Evolutionary conservation across 2,113 vertebrate genomes (phyloP).

Genomic region (Alethe castanea): DNA sequence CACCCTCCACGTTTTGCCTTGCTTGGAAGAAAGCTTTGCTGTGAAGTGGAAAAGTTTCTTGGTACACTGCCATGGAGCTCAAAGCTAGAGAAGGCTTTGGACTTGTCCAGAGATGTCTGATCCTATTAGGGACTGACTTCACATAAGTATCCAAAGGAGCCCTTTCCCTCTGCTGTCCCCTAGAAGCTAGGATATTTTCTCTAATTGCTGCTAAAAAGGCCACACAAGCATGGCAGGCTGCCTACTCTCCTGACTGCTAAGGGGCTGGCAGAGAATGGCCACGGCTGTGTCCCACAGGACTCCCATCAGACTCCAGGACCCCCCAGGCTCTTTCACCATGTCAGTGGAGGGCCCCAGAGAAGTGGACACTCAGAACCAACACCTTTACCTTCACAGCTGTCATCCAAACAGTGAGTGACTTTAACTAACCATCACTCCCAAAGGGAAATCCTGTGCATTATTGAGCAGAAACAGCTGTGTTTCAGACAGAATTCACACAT

Average conservation of each 20-base stretch:
- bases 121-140: not conserved
- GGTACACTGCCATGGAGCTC: not conserved
- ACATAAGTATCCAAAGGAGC: not conserved
- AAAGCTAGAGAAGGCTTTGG: not conserved
- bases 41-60: not conserved
- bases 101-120: not conserved
- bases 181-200: not conserved
- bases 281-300: accelerated
- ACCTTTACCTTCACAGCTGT: not conserved
- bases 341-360: not conserved
- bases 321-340: not conserved
- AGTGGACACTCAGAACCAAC: not conserved
- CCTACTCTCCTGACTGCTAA: not conserved
- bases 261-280: not conserved
- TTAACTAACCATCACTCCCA: not conserved
- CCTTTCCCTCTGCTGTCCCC: not conserved
- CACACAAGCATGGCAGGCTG: not conserved
- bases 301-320: not conserved
- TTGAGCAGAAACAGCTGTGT: not conserved
- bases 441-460: not conserved
- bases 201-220: not conserved
- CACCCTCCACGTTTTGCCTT: not conserved
- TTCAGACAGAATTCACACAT: not conserved
- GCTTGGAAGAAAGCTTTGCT: not conserved
- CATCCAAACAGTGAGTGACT: not conserved